phyloP scores from a whole-genome alignment of 37 sponge, comb jelly and placozoan genomes.

The Hormiphora californensis region DNA sequence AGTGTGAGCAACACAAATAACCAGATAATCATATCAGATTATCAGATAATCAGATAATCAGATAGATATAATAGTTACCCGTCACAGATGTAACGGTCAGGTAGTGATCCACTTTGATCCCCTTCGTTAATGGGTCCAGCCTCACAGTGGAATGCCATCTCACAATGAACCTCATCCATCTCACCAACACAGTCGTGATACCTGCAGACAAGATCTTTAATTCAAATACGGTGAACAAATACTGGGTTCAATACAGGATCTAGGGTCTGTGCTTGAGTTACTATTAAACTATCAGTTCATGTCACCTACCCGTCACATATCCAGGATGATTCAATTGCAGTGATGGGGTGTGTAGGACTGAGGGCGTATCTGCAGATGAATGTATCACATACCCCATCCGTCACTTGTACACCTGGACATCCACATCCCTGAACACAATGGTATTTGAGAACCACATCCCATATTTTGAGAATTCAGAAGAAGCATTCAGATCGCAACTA shows the following conservation, averaged over 20 bases:
- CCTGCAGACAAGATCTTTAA: too few species aligned
- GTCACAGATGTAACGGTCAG: background rate
- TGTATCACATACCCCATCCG: background rate
- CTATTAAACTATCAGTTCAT: too few species aligned
- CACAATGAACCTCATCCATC: background rate
- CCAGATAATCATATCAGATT: too few species aligned
- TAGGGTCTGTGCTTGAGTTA: too few species aligned
- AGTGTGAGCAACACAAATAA: too few species aligned
- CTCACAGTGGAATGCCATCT: background rate
- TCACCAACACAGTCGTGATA: background rate
- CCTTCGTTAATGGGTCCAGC: background rate
- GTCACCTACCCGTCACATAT: background rate
- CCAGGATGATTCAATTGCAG: background rate
- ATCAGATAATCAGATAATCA: background rate
- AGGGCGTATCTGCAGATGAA: background rate
- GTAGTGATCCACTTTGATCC: background rate
- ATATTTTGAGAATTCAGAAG: too few species aligned
- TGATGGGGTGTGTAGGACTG: background rate
- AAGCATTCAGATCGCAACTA: too few species aligned
- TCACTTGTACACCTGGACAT: background rate
- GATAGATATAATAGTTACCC: background rate
- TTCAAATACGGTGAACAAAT: too few species aligned
- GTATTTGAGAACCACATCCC: too few species aligned
- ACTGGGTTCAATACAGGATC: too few species aligned
- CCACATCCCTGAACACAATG: conserved; percentile 17